phyloP scores from a whole-genome alignment of 2,888 invertebrate genomes.

The Uropetala carovei region DNA sequence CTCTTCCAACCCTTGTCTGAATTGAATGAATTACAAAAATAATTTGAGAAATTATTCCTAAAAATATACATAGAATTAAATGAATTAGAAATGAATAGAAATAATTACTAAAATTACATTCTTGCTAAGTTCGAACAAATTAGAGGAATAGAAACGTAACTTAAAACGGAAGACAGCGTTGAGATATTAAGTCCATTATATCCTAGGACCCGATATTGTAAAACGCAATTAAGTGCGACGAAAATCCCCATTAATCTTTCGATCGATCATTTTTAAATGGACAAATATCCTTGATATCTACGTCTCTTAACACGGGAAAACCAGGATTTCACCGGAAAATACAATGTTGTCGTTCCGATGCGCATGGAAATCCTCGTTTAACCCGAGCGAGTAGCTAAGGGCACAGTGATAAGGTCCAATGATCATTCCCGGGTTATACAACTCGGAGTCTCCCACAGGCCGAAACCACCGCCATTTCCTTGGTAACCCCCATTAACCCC shows the following conservation, averaged over 20 bases:
- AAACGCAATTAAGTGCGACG: not conserved
- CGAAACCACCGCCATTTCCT: slow-evolving; percentile 11
- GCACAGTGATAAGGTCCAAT: not conserved
- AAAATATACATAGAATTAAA: no score
- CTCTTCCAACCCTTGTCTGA: no score
- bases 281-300: not conserved
- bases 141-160: no score
- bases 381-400: not conserved
- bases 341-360: no score
- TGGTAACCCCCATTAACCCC: not conserved
- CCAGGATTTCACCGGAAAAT: not conserved
- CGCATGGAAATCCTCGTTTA: not conserved
- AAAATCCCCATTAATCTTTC: not conserved
- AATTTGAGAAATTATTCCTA: no score
- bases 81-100: no score
- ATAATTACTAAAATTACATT: no score
- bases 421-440: not conserved
- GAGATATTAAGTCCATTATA: no score
- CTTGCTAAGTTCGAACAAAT: no score
- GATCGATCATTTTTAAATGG: not conserved
- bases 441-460: not conserved
- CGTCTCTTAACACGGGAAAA: not conserved
- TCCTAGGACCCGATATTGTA: not conserved
- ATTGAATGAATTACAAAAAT: no score
- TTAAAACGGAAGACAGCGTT: no score